Evolutionary conservation across 2,888 invertebrate species (phyloP).

Genomic region (Andrena hattorfiana): DNA sequence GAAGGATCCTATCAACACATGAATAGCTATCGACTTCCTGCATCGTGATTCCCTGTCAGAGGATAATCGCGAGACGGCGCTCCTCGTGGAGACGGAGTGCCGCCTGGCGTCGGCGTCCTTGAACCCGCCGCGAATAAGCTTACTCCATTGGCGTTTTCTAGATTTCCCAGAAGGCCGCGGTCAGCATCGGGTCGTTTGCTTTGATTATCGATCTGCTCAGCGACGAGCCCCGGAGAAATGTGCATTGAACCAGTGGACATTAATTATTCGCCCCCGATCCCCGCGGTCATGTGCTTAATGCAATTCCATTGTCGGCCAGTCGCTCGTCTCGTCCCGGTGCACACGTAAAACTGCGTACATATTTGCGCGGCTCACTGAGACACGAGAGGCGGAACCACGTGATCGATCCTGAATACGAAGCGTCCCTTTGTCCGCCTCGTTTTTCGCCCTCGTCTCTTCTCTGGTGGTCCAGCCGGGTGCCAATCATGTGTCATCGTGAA

Average conservation of each 20-base stretch:
- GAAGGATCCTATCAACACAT: too few species aligned
- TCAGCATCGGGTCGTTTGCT: slow-evolving; percentile 62
- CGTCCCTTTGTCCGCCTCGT: neutral
- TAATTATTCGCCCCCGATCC: slow-evolving; percentile 41
- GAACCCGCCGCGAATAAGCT: slow-evolving; percentile 74
- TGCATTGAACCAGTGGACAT: slow-evolving; percentile 33
- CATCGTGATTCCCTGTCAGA: slow-evolving; percentile 11
- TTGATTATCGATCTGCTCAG: slow-evolving; percentile 59
- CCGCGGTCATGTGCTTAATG: slow-evolving; percentile 12
- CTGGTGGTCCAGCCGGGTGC: neutral
- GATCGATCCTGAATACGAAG: slow-evolving; percentile 7
- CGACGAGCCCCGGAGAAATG: slow-evolving; percentile 18
- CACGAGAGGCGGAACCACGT: neutral
- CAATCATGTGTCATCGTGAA: neutral
- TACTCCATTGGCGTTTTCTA: slow-evolving; percentile 63
- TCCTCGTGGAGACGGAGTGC: slow-evolving; percentile 76
- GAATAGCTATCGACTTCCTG: neutral
- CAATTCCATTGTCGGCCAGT: neutral
- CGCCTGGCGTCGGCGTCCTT: slow-evolving; percentile 78
- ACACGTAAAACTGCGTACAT: neutral
- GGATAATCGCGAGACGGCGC: slow-evolving; percentile 15
- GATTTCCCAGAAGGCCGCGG: slow-evolving; percentile 79
- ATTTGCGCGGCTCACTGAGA: neutral
- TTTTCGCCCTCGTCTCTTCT: neutral
- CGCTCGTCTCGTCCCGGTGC: slow-evolving; percentile 2